Evolutionary conservation across 2,888 invertebrate genomes (phyloP).

Genomic region (Andrena marginata): DNA sequence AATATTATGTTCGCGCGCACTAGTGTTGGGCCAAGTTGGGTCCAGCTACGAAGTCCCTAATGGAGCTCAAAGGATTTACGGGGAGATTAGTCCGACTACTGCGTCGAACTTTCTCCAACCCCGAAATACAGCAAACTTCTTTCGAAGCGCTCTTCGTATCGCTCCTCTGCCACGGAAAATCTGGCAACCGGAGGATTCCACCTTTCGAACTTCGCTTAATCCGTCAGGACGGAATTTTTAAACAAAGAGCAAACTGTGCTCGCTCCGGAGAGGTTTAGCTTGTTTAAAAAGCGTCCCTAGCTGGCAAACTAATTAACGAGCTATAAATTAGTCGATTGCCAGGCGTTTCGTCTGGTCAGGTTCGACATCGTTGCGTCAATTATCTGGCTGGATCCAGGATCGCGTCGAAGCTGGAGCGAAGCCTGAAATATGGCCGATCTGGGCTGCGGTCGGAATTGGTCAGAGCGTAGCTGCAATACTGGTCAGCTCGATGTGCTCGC

Average conservation of each 20-base stretch:
- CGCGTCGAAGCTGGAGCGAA: slow-evolving; percentile 22
- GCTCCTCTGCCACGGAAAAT: not conserved
- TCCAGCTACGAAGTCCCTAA: slow-evolving; percentile 55
- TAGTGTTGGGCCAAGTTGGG: slow-evolving; percentile 25
- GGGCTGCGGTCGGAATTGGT: slow-evolving; percentile 52
- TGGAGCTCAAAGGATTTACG: slow-evolving; percentile 67
- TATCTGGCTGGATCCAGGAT: slow-evolving; percentile 48
- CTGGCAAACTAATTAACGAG: slow-evolving; percentile 19
- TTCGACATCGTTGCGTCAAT: slow-evolving; percentile 51
- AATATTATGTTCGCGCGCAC: slow-evolving; percentile 18
- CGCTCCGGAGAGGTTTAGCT: not conserved
- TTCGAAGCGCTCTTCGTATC: slow-evolving; percentile 20
- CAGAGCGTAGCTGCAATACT: slow-evolving; percentile 41
- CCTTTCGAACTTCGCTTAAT: not conserved
- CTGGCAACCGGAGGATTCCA: not conserved
- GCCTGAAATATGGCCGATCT: slow-evolving; percentile 49
- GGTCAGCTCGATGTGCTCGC: slow-evolving; percentile 47
- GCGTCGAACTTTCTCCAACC: slow-evolving; percentile 23
- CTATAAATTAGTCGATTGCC: slow-evolving; percentile 10
- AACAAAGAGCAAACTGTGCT: not conserved
- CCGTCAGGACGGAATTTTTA: not conserved
- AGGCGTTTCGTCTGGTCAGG: slow-evolving; percentile 10
- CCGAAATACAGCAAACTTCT: slow-evolving; percentile 38
- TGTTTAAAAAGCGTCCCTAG: not conserved
- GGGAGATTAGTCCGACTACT: slow-evolving; percentile 41